A percentile compares a stretch with the other conserved stretches of the same genome.
These are phyloP conservation scores for Volucella bombylans DNA, from an alignment of 2,888 invertebrate genomes.

Conservation along the genomic window DNA sequence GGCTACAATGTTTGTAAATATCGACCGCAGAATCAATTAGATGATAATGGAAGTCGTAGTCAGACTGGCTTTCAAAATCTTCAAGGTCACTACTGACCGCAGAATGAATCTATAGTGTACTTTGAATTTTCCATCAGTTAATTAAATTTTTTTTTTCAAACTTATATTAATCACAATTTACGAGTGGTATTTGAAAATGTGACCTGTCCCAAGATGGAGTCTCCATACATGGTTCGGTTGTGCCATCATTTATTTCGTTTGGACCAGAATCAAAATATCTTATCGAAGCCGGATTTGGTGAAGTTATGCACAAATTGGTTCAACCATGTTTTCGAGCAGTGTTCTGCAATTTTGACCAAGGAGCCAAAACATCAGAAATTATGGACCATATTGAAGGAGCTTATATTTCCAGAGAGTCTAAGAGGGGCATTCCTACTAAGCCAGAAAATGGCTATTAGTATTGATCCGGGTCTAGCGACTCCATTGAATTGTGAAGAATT, in stretches of 20 bases:
- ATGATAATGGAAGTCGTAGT: constrained; percentile 1
- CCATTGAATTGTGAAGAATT: constrained; percentile 74
- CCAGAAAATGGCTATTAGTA: constrained; percentile 71
- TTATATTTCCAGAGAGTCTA: constrained; percentile 74
- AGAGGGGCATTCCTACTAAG: constrained; percentile 67
- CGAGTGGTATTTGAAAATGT: neutral
- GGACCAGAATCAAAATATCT: neutral
- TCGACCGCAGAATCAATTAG: constrained; percentile 9
- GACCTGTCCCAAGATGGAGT: constrained; percentile 12
- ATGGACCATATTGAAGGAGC: constrained; percentile 74
- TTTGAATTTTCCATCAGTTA: constrained; percentile 14
- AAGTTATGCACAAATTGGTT: constrained; percentile 75
- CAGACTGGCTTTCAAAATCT: neutral
- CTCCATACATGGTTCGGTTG: constrained; percentile 53
- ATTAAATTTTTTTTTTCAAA: neutral
- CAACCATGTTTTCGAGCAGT: constrained; percentile 75
- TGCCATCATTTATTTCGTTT: constrained; percentile 40
- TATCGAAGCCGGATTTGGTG: neutral
- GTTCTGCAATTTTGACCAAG: constrained; percentile 53
- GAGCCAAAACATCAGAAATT: constrained; percentile 61
- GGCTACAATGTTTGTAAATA: constrained; percentile 17
- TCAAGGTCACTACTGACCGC: constrained; percentile 5
- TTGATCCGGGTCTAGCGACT: constrained; percentile 74
- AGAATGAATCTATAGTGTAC: neutral
- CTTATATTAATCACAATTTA: neutral